Base-by-base conservation (phyloP, 2,797 vertebrate genomes). In the Cryptoblepharus egeriae region DNA sequence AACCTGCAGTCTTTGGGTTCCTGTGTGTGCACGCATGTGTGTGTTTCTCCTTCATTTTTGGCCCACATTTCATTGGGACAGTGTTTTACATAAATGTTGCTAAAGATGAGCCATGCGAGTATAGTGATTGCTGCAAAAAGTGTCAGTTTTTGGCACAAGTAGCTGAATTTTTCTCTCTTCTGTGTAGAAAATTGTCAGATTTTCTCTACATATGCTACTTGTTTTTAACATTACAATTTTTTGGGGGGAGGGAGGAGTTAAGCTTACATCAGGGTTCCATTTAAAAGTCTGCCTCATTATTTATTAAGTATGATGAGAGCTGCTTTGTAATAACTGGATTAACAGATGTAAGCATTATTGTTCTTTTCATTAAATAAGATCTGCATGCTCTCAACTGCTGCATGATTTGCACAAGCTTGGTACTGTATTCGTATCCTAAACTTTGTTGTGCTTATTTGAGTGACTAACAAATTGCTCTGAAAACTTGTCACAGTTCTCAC, bases 1-100 rank as follows among this genome's bases (percentile, higher is more conserved):
- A 84, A 96, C 73, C 88, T 95, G 91, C 93, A 91, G 93, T 87
- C 87, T 90, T 92, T 89, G 91, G 75, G 61, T 13, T 13, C 52
- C 32, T 3, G n/a, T 3, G 30, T n/a, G 20, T 35, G 12, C 32
- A 3, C 42, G 37, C 32, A 32, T 42, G 0, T 1, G 11, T 8
- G n/a, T n/a, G n/a, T 4, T 3, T 42, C 45, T 65, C 77, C 84
- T 24, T 9, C 77, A 67, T 69, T 92, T 79, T 83, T 88, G 90
- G 87, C 85, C 79, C 69, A 26, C 32, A 20, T 87, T 85, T 91
- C 84, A 83, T 79, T 58, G 78, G 77, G 82, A 91, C 85, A 81
- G 87, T 88, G 79, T 89, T 92, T 91, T 83, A 63, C 39, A 76
- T 45, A 60, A 82, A 81, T 60, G 22, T 35, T 58, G 57, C 73